Evolutionary conservation across 2,113 vertebrate genomes (phyloP), one percentile per base, ranked within the genome.

Genomic region (Siniperca knerii): DNA sequence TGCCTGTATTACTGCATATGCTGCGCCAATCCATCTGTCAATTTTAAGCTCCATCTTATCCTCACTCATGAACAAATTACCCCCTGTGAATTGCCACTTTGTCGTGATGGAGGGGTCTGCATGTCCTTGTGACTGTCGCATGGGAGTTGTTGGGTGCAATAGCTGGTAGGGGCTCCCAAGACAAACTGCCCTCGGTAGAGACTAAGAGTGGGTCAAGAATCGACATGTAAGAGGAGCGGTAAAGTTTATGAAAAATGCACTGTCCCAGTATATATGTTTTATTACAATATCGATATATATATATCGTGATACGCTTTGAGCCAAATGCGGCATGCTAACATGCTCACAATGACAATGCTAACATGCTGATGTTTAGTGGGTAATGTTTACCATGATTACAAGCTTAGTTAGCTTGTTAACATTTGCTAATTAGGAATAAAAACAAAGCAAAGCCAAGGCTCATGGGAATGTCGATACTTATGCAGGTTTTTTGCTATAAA

Each of bases 1-100:
- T 20, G 44, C 2, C 25, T 40, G 29, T 29, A 16, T 35, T 33
- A 16, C 48, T 75, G 75, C 54, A 68, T 42, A n/a, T 68, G 68
- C 18, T 54, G 52, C 42, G 73, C 1, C 62, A 29, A 79, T 58
- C 37, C 65, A 52, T 77, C 79, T 42, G 58, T 7, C 18, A 72
- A 61, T 54, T 60, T 80, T 61, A 71, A 42, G 35, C 71, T 83
- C 50, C 25, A 21, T 67, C 46, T 79, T 83, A 83, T 71, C 75
- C 21, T 37, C 40, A 35, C 73, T 68, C 64, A 20, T 44, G 48
- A 62, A 52, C 52, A 23, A 48, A 55, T 62, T 29, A 10, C 54
- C 52, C 33, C 7, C 46, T 61, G 44, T 46, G 55, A 82, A 52
- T 12, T 60, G 35, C 1, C 6, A 33, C 37, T 75, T 35, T 29